Conservation (phyloP, 37 sponge, comb jelly and placozoan genomes). For the Mnemiopsis leidyi region DNA sequence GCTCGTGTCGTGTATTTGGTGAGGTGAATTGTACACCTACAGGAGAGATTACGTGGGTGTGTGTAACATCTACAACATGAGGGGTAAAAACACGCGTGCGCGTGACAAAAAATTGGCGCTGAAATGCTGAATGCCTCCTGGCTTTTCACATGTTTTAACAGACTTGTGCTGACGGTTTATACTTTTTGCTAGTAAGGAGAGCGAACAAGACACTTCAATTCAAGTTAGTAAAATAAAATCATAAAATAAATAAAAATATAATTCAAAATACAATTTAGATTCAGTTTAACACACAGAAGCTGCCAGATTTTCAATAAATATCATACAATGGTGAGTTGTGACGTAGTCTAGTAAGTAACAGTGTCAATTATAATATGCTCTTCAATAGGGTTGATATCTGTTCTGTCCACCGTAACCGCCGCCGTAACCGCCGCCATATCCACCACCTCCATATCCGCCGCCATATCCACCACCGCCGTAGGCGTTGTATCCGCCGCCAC, state of each 20-base stretch:
- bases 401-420: not conserved
- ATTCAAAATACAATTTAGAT: not conserved
- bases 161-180: not conserved
- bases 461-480: slow-evolving; percentile 35
- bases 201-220: not conserved
- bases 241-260: not conserved
- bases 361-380: not conserved
- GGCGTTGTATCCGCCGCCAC: not conserved
- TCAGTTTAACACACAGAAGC: not conserved
- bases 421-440: not conserved
- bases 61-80: not conserved
- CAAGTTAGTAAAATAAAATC: not conserved
- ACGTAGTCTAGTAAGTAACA: not conserved
- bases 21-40: no score
- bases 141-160: not conserved
- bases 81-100: not conserved
- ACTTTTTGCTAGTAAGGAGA: not conserved
- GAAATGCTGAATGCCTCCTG: not conserved
- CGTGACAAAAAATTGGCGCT: slow-evolving; percentile 50
- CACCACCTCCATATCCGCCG: not conserved
- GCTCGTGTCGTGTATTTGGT: no score
- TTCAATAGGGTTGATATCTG: not conserved
- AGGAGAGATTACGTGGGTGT: not conserved
- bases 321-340: not conserved
- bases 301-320: not conserved